phyloP scores from a whole-genome alignment of 2,797 vertebrate species.

The Peromyscus eremicus region DNA sequence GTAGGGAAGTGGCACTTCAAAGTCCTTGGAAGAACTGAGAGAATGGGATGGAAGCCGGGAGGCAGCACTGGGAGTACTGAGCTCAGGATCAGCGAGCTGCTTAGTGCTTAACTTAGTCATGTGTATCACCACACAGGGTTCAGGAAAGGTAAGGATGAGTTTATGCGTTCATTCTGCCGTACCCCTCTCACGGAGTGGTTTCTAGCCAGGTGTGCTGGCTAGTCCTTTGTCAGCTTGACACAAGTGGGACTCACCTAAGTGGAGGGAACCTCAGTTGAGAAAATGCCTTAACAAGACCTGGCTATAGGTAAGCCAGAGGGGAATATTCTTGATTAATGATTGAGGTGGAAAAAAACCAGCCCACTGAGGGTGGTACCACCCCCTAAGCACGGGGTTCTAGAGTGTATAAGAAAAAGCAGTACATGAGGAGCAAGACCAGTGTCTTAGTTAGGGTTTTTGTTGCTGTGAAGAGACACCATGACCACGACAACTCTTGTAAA shows the following conservation, averaged over 20 bases:
- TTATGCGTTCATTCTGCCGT: background rate
- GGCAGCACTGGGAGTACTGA: background rate
- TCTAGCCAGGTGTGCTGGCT: no score
- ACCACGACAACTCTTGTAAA: background rate
- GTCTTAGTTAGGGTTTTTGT: background rate
- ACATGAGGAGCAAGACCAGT: background rate
- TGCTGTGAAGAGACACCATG: background rate
- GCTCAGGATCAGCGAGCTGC: background rate
- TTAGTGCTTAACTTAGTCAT: background rate
- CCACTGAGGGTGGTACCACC: background rate
- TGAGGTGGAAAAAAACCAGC: background rate
- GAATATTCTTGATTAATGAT: background rate
- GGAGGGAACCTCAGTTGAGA: background rate
- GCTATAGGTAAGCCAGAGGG: background rate
- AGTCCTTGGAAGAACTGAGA: background rate
- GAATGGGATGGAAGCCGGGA: background rate
- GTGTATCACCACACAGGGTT: background rate
- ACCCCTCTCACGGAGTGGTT: background rate
- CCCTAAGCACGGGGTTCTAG: background rate
- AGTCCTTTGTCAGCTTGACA: background rate
- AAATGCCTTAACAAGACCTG: background rate
- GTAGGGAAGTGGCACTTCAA: background rate
- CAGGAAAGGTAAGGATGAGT: background rate
- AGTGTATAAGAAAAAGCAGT: background rate
- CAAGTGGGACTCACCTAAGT: background rate